phyloP scores from a whole-genome alignment of 2,888 invertebrate genomes.

The Lithodes maja region DNA sequence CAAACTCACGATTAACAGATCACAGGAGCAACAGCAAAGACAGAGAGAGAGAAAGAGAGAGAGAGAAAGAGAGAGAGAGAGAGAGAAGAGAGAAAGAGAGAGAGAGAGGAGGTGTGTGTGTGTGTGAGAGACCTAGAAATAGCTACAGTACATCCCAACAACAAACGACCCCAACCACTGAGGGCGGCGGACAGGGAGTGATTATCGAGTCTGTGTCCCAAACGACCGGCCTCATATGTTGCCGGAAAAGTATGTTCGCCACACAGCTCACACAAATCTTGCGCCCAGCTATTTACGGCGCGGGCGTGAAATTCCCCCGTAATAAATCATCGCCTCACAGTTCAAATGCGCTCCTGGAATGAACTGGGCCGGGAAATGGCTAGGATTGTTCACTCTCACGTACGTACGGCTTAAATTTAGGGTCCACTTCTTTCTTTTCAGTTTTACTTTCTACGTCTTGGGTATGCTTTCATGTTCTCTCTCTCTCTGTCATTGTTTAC shows the following conservation, averaged over 20 bases:
- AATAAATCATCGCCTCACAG: slow-evolving; percentile 1
- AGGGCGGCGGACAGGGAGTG: neutral
- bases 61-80: neutral
- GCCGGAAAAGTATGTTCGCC: neutral
- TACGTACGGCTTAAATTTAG: too few species aligned
- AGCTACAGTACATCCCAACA: neutral
- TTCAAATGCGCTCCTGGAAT: neutral
- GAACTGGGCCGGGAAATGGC: neutral
- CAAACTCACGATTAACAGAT: too few species aligned
- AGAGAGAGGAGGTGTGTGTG: neutral
- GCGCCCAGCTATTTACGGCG: neutral
- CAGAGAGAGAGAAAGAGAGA: neutral
- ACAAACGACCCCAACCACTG: too few species aligned
- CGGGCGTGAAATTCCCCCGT: neutral
- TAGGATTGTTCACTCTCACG: too few species aligned
- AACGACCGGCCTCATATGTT: neutral
- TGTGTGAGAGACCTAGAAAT: neutral
- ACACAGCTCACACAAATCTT: neutral
- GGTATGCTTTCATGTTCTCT: too few species aligned
- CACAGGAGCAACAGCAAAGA: neutral
- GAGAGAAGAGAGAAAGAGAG: neutral
- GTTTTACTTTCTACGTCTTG: too few species aligned
- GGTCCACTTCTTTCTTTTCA: too few species aligned
- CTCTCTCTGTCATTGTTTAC: too few species aligned
- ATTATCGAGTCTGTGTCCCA: neutral